These are phyloP conservation scores for Chaunax sp. DNA, from an alignment of 2,797 vertebrate genomes.

Conservation along the genomic window DNA sequence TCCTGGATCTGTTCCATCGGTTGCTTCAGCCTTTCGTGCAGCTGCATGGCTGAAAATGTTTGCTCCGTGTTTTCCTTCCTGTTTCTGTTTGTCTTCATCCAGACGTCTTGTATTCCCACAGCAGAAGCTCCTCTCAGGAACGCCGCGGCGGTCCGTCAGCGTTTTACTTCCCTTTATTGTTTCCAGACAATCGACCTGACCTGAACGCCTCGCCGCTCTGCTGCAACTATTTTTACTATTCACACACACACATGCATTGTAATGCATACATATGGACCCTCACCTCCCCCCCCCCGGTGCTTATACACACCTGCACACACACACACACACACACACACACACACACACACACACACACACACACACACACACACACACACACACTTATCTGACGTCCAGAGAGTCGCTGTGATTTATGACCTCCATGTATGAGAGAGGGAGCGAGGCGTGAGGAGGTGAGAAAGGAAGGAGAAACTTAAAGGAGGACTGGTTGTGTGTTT, in stretches of 20 bases:
- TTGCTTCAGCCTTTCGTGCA: neutral
- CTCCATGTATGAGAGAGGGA: slow-evolving; percentile 4
- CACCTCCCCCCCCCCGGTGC: slow-evolving; percentile 23
- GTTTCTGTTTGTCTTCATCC: slow-evolving; percentile 31
- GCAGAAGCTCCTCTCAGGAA: slow-evolving; percentile 19
- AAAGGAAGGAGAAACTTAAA: slow-evolving; percentile 32
- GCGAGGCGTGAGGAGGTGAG: slow-evolving; percentile 2
- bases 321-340: slow-evolving; percentile 13
- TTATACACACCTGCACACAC: slow-evolving; percentile 15
- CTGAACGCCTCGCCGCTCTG: slow-evolving; percentile 11
- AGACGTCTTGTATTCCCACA: slow-evolving; percentile 38
- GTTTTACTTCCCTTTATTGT: slow-evolving; percentile 69
- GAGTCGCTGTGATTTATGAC: slow-evolving; percentile 62
- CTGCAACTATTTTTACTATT: slow-evolving; percentile 55
- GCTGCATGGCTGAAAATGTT: neutral
- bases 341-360: slow-evolving; percentile 20
- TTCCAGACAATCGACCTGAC: slow-evolving; percentile 61
- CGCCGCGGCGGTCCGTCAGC: slow-evolving; percentile 19
- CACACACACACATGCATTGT: slow-evolving; percentile 13
- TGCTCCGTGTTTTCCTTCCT: slow-evolving; percentile 44
- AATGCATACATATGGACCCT: slow-evolving; percentile 26
- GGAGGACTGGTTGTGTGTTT: slow-evolving; percentile 5
- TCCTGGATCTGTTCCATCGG: neutral
- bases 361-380: neutral
- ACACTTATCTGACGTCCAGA: slow-evolving; percentile 26